Evolutionary conservation across 2,113 vertebrate species (phyloP), one percentile per base, ranked within the genome.

Genomic region (Camelus dromedarius): DNA sequence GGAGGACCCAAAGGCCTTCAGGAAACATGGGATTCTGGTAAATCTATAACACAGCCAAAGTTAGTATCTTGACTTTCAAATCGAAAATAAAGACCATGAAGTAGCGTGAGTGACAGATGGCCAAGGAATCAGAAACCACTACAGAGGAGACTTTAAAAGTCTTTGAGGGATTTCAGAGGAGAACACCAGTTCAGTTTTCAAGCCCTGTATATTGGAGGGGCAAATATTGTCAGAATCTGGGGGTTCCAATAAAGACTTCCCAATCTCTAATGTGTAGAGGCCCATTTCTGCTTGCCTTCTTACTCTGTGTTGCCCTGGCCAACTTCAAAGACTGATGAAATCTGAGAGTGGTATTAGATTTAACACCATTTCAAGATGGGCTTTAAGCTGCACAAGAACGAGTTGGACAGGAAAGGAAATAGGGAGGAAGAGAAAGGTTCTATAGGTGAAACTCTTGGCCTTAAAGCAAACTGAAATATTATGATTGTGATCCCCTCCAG

Each of bases 281-380:
- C 26, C 64, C 60, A 24, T 79, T 96, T 94, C 76, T 89, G n/a
- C 94, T 95, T 90, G 69, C 81, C 85, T 94, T 94, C 93, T 96
- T 91, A 84, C 48, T 92, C 89, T 66, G 5, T 70, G 60, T 56
- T 92, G 83, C 38, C 38, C 87, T 66, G 50, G 95, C 80, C 96
- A 96, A 87, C 95, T 92, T 86, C 95, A 95, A 92, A 95, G 92
- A 95, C 38, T 96, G 95, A 97, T 96, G 95, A 95, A 97, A 97
- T 93, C 89, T 85, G 70, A 93, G 92, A 95, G 83, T 85, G 79
- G 95, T 96, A 95, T 98, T 97, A 98, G 80, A 96, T 96, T 95
- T 97, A 98, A 97, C 91, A 97, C 96, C 86, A 85, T 96, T 96
- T 96, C 96, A 95, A 97, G 96, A 96, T 85, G 89, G 91, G 69